phyloP scores from a whole-genome alignment of 2,113 vertebrate species.

The Tangachromis dhanisi region DNA sequence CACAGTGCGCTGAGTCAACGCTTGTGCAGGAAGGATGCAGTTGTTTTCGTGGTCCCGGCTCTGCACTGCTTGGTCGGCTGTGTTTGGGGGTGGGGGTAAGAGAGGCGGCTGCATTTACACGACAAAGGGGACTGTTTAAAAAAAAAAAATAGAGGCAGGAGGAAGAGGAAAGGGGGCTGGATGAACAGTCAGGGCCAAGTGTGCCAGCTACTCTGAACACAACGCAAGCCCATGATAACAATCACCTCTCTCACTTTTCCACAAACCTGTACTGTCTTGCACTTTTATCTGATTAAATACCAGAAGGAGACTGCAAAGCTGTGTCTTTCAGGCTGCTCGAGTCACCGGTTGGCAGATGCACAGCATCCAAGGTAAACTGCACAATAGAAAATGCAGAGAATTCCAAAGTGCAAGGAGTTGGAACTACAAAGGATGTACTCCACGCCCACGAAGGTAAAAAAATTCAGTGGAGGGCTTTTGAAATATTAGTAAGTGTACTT shows the following conservation, averaged over 20 bases:
- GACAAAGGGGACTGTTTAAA: slow-evolving; percentile 6
- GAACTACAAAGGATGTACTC: background rate
- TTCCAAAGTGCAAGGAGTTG: background rate
- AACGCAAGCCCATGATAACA: background rate
- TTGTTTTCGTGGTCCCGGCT: slow-evolving; percentile 56
- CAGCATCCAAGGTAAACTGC: background rate
- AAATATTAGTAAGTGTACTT: background rate
- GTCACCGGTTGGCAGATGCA: background rate
- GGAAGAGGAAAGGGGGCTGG: slow-evolving; percentile 24
- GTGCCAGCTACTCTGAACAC: background rate
- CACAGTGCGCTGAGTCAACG: slow-evolving; percentile 64
- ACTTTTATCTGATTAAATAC: slow-evolving; percentile 31
- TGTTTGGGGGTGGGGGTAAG: background rate
- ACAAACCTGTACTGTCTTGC: slow-evolving; percentile 30
- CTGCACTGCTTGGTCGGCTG: background rate
- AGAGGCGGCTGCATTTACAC: background rate
- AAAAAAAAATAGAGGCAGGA: background rate
- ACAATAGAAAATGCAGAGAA: background rate
- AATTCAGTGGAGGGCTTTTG: background rate
- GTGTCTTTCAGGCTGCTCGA: background rate
- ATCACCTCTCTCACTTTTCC: background rate
- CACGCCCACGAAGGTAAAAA: background rate
- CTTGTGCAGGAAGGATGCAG: slow-evolving; percentile 71
- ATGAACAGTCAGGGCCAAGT: background rate
- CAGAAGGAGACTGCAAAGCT: background rate